A percentile compares a stretch with the other conserved stretches of the same genome.
phyloP scores from a whole-genome alignment of 2,113 vertebrate genomes.

The Daboia siamensis region DNA sequence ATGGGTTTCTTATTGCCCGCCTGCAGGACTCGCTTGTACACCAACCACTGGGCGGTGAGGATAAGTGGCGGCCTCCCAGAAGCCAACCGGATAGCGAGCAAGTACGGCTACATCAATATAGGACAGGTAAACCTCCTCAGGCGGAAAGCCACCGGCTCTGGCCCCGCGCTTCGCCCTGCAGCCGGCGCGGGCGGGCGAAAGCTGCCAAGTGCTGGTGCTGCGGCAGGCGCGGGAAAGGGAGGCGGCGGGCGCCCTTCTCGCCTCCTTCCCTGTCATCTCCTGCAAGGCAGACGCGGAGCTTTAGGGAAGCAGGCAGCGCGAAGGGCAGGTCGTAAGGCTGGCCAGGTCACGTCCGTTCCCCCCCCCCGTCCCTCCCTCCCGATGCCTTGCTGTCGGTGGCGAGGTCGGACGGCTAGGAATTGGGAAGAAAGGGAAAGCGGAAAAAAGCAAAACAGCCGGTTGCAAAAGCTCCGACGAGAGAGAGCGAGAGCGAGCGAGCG shows the following conservation, averaged over 20 bases:
- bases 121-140: constrained; percentile 83
- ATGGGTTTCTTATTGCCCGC: constrained; percentile 80
- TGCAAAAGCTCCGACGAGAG: neutral
- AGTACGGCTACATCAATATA: constrained; percentile 95
- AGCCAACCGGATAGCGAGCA: constrained; percentile 88
- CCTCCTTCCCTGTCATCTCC: neutral
- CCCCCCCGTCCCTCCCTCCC: no score
- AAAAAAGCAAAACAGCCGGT: no score
- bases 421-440: no score
- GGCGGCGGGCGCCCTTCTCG: neutral
- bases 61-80: constrained; percentile 85
- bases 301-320: neutral
- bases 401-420: neutral
- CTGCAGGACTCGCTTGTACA: constrained; percentile 90
- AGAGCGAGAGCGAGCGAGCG: neutral
- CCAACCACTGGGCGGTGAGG: constrained; percentile 98
- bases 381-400: neutral
- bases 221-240: neutral
- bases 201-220: neutral
- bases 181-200: neutral
- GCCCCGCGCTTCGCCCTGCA: neutral
- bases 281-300: neutral
- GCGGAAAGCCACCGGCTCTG: neutral
- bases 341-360: neutral
- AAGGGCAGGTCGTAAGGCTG: constrained; percentile 25